Base-by-base conservation (phyloP, 2,888 invertebrate species). In the Rhopalosiphum nymphaeae region DNA sequence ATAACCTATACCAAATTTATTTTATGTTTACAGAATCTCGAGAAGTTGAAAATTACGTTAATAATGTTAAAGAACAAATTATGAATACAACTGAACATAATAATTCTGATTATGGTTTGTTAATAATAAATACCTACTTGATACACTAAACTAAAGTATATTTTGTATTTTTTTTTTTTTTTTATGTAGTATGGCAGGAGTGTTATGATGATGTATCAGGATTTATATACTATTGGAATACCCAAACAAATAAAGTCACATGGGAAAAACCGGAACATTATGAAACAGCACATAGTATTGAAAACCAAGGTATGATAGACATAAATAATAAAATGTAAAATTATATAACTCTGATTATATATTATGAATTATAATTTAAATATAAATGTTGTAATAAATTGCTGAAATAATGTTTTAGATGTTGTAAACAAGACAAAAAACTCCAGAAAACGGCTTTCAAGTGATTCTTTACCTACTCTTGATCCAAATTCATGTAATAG, bases 151-250 rank as follows among this genome's bases (percentile, higher is more conserved):
- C 16, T 67, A 36, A 36, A 21, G 2, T 29, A 86, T 46, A 42
- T 25, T 53, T 88, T 36, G 9, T 88, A 53, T 56, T 2, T 53
- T 7, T 36, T 86, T 53, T 7, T 36, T 86, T 86, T 91, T 91
- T 91, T 53, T 88, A 95, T 96, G 94, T 96, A 97, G 96, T 96
- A 95, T 97, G 97, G 97, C 96, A 97, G 96, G 97, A 97, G 95
- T 97, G 97, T 95, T 96, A 96, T 95, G 97, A 97, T 95, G 96
- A 97, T 95, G 96, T 96, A 29, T 96, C 97, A 1, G 97, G 97
- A 3, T 97, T 96, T 95, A 96, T 97, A 2, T 97, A 97, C 95
- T 97, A 97, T 95, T 97, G 97, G 97, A 97, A 97, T 95, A 96
- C 96, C 36, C 96, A 96, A 95, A 97, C 97, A 1, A 97, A 97